Evolutionary conservation across 2,888 invertebrate species (phyloP), one percentile per base, ranked within the genome.

Genomic region (Sepioteuthis lessoniana): DNA sequence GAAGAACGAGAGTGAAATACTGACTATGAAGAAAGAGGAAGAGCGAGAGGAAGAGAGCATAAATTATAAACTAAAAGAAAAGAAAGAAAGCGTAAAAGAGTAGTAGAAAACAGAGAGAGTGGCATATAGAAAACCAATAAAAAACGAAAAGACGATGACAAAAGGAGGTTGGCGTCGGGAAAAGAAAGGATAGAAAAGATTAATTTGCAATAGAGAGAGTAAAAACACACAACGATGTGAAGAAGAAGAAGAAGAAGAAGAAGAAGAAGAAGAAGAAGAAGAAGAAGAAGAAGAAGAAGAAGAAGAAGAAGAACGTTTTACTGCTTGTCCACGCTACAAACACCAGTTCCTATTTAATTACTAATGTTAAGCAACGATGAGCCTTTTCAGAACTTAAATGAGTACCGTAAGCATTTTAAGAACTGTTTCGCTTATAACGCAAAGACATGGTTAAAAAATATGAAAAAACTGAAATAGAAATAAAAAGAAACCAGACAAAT

Each of bases 121-220:
- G 13, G 1, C 7, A 19, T 4, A 19, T 1, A 47, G 47, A 16
- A 19, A 31, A 76, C 31, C 25, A 76, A 31, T 8, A 8, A 31
- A 76, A 8, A 28, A 31, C 25, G 28, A 31, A 76, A 8, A 76
- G 31, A 28, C n/a, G 10, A 28, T 28, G n/a, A 31, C 8, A 31
- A 0, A 76, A 31, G 76, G 2, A 10, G n/a, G 1, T 8, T 5
- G 0, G n/a, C 0, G 10, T 76, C 0, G 31, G 13, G n/a, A 0
- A n/a, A 76, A 31, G 25, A 28, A 76, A 31, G 8, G 8, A 31
- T 7, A 28, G 25, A 55, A 3, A 55, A 60, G 31, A 28, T 2
- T 0, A 8, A 28, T 8, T 2, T 1, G 28, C 28, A 60, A 60
- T 2, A 8, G 25, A 28, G 28, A 31, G 28, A n/a, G n/a, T n/a